Base-by-base conservation (phyloP, 2,113 vertebrate genomes). In the Pseudopipra pipra region DNA sequence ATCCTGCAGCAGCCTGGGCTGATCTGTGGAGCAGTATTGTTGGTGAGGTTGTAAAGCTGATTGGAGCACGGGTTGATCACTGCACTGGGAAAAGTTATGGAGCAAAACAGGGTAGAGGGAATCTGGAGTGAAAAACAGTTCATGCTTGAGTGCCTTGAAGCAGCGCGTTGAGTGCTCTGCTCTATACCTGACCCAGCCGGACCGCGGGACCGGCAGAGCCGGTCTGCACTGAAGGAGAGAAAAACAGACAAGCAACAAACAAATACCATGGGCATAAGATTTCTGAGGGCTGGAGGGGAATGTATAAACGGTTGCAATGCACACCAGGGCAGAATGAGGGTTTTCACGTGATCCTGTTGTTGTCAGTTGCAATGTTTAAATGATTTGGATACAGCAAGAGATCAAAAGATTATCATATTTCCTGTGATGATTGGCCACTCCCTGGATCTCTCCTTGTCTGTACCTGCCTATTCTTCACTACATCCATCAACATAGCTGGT, bases 61-160 rank as follows among this genome's bases (percentile, higher is more conserved):
- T 90, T 76, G 92, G 93, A 96, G 86, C 70, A 96, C 0, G 33
- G 76, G 88, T 39, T 94, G 93, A 96, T 96, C 92, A 51, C 93
- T 66, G 77, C 70, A 54, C 46, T 79, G 94, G 90, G 96, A 92
- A 75, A 95, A 92, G 88, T 85, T 90, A 70, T 7, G 30, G 62
- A 87, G 74, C 44, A 89, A 95, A 93, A 75, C 72, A 70, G 62
- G 58, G 83, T 37, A 66, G 70, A 89, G 73, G 83, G 90, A 89
- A 92, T 87, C 95, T 73, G 70, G 76, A 94, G 58, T 87, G 92
- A 94, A 84, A 90, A 92, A 85, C 30, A 78, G 83, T 35, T 81
- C n/a, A 4, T 58, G 88, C 37, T 21, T 1, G 8, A 87, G 52
- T 14, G 68, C 65, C 58, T 85, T 65, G 61, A 61, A 71, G 67